A percentile compares a stretch with the other conserved stretches of the same genome.
phyloP scores from a whole-genome alignment of 2,888 invertebrate genomes.

The Pasiphila rectangulata region DNA sequence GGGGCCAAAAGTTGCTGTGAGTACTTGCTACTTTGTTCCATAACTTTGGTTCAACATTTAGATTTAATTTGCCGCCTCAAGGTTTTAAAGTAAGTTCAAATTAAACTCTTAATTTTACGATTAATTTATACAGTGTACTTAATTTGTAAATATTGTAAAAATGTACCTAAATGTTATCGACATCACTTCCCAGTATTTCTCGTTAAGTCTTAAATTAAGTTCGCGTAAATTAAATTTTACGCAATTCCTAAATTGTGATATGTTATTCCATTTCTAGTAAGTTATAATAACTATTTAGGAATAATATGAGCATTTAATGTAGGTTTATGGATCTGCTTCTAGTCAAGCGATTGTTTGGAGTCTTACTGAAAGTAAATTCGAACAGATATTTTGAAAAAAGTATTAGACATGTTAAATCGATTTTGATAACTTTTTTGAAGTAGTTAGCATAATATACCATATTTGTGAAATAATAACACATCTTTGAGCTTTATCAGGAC shows the following conservation, averaged over 20 bases:
- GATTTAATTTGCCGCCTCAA: conserved; percentile 3
- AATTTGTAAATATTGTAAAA: background rate
- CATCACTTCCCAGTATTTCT: conserved; percentile 57
- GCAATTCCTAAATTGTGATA: conserved; percentile 79
- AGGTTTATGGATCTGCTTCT: conserved; percentile 31
- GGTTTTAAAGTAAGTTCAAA: background rate
- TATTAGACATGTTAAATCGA: too few species aligned
- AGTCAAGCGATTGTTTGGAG: conserved; percentile 31
- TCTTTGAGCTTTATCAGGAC: too few species aligned
- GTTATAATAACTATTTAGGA: conserved; percentile 40
- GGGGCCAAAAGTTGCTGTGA: conserved; percentile 76
- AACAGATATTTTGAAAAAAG: too few species aligned
- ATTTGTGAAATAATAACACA: too few species aligned
- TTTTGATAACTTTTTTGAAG: too few species aligned
- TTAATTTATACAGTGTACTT: conserved; percentile 29
- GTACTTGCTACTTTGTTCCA: conserved; percentile 50
- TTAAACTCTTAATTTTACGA: background rate
- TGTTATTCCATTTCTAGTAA: conserved; percentile 58
- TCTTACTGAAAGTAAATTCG: background rate
- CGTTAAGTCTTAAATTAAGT: conserved; percentile 32
- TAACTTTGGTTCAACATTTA: conserved; percentile 48
- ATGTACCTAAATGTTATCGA: conserved; percentile 26
- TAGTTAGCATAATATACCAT: too few species aligned
- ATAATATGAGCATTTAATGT: conserved; percentile 30
- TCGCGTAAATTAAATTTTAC: conserved; percentile 51